phyloP scores from a whole-genome alignment of 2,888 invertebrate genomes.

The Pocota personata region DNA sequence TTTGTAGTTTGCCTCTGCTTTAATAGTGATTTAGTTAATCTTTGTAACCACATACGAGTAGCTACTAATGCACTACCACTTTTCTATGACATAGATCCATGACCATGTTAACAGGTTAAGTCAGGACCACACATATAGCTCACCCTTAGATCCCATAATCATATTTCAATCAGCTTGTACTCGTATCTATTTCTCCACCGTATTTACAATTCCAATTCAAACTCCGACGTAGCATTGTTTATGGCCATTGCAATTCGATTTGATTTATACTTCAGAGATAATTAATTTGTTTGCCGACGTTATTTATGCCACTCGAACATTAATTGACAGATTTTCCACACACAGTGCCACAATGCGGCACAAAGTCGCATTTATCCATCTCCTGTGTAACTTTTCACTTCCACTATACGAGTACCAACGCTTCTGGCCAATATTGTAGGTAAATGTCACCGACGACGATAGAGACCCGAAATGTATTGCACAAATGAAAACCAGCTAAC shows the following conservation, averaged over 20 bases:
- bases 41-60: not conserved
- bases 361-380: conserved; percentile 18
- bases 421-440: conserved; percentile 1
- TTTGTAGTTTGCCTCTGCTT: not conserved
- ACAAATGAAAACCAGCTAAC: conserved; percentile 11
- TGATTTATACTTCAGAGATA: conserved; percentile 73
- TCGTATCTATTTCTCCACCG: conserved; percentile 48
- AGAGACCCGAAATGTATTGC: not conserved
- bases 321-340: conserved; percentile 73
- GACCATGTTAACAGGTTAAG: conserved; percentile 26
- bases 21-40: conserved; percentile 6
- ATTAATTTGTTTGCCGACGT: conserved; percentile 75
- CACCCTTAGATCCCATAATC: conserved; percentile 48
- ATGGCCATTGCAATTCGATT: conserved; percentile 74
- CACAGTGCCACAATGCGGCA: conserved; percentile 6
- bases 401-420: not conserved
- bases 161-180: conserved; percentile 61
- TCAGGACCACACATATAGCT: conserved; percentile 22
- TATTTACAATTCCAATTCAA: conserved; percentile 57
- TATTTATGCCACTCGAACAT: conserved; percentile 70
- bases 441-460: conserved; percentile 8
- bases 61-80: not conserved
- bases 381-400: not conserved
- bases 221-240: conserved; percentile 66
- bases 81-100: not conserved